These are phyloP conservation scores for Smittia aterrima DNA, from an alignment of 2,888 invertebrate species.

Conservation along the genomic window DNA sequence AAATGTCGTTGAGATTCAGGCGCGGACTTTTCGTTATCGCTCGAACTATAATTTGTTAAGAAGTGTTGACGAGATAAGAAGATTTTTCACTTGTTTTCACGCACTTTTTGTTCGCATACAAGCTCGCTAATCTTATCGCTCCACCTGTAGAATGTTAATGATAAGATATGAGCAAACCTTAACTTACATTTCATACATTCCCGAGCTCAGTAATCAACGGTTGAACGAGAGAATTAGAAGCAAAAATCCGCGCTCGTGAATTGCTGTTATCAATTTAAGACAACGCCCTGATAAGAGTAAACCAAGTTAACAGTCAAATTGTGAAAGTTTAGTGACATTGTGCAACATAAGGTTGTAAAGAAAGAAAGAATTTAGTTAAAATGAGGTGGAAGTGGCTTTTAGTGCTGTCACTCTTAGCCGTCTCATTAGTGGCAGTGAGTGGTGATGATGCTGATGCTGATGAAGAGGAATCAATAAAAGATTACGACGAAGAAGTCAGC, in stretches of 20 bases:
- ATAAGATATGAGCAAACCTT: constrained; percentile 31
- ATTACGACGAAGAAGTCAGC: background rate
- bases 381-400: constrained; percentile 39
- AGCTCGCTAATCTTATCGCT: constrained; percentile 7
- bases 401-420: constrained; percentile 16
- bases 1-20: no score
- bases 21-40: no score
- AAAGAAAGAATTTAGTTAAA: constrained; percentile 18
- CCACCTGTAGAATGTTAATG: background rate
- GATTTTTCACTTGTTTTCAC: no score
- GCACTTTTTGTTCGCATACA: no score
- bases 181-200: background rate
- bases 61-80: no score
- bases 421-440: constrained; percentile 6
- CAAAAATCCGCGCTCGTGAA: constrained; percentile 4
- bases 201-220: constrained; percentile 8
- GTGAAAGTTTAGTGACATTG: constrained; percentile 9
- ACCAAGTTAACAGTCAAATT: background rate
- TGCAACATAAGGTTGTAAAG: background rate
- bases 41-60: no score
- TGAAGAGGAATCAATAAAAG: no score
- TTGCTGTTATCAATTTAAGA: background rate
- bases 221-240: constrained; percentile 24
- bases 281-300: constrained; percentile 36
- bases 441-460: constrained; percentile 12